phyloP scores from a whole-genome alignment of 2,888 invertebrate genomes.

The Lycocerus yunnanus region DNA sequence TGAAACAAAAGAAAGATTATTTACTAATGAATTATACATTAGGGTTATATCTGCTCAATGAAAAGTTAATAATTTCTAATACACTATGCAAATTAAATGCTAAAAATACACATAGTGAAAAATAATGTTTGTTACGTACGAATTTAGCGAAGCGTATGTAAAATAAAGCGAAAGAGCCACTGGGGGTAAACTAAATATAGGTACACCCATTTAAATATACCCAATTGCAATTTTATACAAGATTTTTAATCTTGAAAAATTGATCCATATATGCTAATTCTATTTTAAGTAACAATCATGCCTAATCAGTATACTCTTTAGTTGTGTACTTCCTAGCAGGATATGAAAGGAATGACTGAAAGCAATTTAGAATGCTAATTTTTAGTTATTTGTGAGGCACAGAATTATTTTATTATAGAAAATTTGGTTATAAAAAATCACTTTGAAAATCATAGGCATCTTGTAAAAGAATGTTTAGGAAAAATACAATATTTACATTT shows the following conservation, averaged over 20 bases:
- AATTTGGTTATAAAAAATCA: neutral
- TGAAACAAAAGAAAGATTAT: conserved; percentile 39
- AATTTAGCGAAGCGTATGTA: neutral
- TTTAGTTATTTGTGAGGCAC: neutral
- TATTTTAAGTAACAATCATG: neutral
- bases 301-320: neutral
- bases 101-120: neutral
- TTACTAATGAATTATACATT: neutral
- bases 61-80: neutral
- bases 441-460: neutral
- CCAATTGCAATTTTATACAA: neutral
- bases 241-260: neutral
- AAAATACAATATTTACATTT: neutral
- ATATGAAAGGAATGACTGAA: neutral
- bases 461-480: neutral
- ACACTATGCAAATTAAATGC: neutral
- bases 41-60: neutral
- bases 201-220: neutral
- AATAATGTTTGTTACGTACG: neutral
- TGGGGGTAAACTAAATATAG: neutral
- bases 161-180: neutral
- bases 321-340: neutral
- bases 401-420: neutral
- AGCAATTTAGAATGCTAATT: neutral
- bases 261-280: neutral